A percentile compares a stretch with the other conserved stretches of the same genome.
Conservation (phyloP, 2,888 invertebrate species). For the Noctua comes region DNA sequence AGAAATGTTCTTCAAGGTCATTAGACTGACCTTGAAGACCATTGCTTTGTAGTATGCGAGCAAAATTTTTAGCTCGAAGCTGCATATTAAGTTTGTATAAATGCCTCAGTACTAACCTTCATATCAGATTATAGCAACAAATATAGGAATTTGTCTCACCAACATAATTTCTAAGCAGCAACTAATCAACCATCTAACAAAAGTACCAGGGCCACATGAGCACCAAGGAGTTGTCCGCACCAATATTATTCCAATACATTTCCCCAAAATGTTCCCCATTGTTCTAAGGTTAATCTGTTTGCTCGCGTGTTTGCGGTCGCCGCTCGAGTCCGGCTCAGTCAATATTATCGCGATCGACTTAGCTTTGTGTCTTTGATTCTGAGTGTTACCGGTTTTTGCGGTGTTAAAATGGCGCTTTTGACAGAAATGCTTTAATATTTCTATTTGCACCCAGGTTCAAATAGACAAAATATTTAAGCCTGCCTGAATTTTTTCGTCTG, state of each 20-base stretch:
- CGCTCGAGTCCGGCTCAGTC: conserved; percentile 79
- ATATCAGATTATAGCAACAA: not conserved
- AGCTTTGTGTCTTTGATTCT: conserved; percentile 72
- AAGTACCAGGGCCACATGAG: conserved; percentile 49
- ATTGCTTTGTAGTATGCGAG: not conserved
- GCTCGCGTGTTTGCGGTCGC: conserved; percentile 79
- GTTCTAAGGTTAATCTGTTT: conserved; percentile 85
- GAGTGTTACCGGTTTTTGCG: conserved; percentile 70
- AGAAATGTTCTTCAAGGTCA: no score
- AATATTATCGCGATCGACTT: conserved; percentile 81
- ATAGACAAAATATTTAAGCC: no score
- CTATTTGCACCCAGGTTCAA: no score
- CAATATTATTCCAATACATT: conserved; percentile 57
- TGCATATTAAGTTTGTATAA: not conserved
- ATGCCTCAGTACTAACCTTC: not conserved
- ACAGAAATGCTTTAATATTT: no score
- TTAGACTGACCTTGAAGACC: not conserved
- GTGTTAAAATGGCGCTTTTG: conserved; percentile 62
- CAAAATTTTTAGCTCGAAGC: not conserved
- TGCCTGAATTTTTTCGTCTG: no score
- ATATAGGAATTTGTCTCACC: not conserved
- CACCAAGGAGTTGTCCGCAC: conserved; percentile 30
- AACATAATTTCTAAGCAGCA: conserved; percentile 36
- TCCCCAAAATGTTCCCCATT: conserved; percentile 67
- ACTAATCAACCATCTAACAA: conserved; percentile 37